Percentiles rank a stretch among this genome's conserved stretches.
These are phyloP conservation scores for Zoanthus sociatus DNA, from an alignment of 92 coral and sea anemone species.

Conservation along the genomic window DNA sequence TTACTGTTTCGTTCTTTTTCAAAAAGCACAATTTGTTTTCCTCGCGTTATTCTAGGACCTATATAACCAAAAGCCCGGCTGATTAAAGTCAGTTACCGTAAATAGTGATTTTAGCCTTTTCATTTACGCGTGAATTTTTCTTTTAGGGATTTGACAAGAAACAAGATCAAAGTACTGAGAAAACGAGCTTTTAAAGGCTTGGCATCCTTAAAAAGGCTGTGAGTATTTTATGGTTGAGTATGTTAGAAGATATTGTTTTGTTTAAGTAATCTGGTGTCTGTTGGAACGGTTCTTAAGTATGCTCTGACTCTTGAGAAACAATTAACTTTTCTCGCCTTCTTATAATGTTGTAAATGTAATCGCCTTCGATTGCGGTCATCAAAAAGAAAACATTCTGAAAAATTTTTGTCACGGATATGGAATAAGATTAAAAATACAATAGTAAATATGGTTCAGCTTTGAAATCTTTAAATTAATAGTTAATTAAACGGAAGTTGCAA, in stretches of 20 bases:
- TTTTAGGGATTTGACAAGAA: slow-evolving; percentile 75
- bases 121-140: not conserved
- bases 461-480: not conserved
- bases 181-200: slow-evolving; percentile 73
- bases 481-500: slow-evolving; percentile 4
- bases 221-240: slow-evolving; percentile 54
- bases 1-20: not conserved
- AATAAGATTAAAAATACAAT: not conserved
- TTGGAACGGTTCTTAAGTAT: not conserved
- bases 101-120: not conserved
- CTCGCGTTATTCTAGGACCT: not conserved
- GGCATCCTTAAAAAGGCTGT: slow-evolving; percentile 75
- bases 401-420: not conserved
- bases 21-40: not conserved
- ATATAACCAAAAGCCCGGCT: not conserved
- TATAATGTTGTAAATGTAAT: no score
- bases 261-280: not conserved
- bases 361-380: no score
- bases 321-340: no score
- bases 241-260: slow-evolving; percentile 1
- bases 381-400: not conserved
- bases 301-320: no score
- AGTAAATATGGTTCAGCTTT: not conserved
- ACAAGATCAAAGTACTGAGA: slow-evolving; percentile 67
- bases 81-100: not conserved